Evolutionary conservation across 1,140 invertebrate species (phyloP), one percentile per base, ranked within the genome.

Genomic region (Hirudo medicinalis): DNA sequence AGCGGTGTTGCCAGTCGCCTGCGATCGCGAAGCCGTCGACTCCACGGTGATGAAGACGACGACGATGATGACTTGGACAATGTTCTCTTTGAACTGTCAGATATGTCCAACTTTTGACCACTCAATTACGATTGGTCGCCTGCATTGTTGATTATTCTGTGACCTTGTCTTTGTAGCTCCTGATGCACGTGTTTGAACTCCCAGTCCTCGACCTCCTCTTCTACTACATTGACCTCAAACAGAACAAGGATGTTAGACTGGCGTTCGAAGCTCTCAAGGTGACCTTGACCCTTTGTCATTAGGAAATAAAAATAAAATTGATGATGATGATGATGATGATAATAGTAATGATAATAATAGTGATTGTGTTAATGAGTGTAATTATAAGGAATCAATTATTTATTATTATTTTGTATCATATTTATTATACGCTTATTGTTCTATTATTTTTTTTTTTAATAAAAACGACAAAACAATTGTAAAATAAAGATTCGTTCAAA

Each of bases 101-200:
- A 74, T 66, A 40, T 72, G 57, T 74, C 73, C 36, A 74, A 74
- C 29, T 72, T 72, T 27, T 71, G 32, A 63, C 4, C n/a, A n/a
- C n/a, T n/a, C n/a, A n/a, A n/a, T n/a, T n/a, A 20, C 11, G 57
- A 63, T 63, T 63, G 57, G 29, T 22, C 15, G 57, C 9, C 29
- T n/a, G n/a, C n/a, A 8, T 1, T 6, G 1, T 63, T 15, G 22
- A n/a, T n/a, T n/a, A n/a, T n/a, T n/a, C n/a, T n/a, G n/a, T n/a
- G n/a, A n/a, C n/a, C n/a, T n/a, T n/a, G 19, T 63, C 15, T 5
- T 25, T 63, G 19, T 82, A 90, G 86, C 90, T 94, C 78, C 85
- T 98, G 13, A 88, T 89, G 71, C 89, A 91, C 79, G 90, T 93
- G 25, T 94, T 96, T 81, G 93, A 94, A 78, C 88, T 93, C 77